Base-by-base conservation (phyloP, 2,113 vertebrate species). In the Microcebus murinus region DNA sequence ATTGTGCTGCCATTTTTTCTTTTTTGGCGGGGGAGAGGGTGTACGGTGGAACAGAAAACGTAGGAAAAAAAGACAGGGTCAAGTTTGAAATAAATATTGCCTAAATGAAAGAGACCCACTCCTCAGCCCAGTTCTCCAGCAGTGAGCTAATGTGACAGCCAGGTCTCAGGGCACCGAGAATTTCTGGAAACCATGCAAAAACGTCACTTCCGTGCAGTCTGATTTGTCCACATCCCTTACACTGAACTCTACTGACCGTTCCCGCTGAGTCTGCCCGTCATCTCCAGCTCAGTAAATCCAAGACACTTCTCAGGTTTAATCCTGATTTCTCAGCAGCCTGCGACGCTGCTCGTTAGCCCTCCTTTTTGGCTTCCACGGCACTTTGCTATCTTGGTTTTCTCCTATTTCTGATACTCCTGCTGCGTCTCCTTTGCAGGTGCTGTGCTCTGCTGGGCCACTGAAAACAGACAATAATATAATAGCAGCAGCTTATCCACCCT, bases 1-100 rank as follows among this genome's bases (percentile, higher is more conserved):
- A 68, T 18, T 15, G 6, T 15, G 2, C 6, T 45, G 34, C 14
- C 52, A 48, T 27, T 85, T 85, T 39, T 73, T 45, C 23, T 68
- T 31, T 52, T 14, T 34, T 10, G 25, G 11, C 0, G 0, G 34
- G n/a, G 27, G 15, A 27, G 3, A 18, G 1, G 15, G 55, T 31
- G 14, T 25, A 1, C 8, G 23, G 29, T 55, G 5, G 31, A 45
- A 29, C 21, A 67, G 65, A 85, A 59, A 61, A 11, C 52, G 88
- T 39, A 74, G 45, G 4, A 4, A 52, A 45, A 73, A 76, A 50
- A 59, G 31, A n/a, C 9, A 67, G 2, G 11, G 29, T 25, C 61
- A 39, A 50, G 29, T 88, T 74, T 91, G 50, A 85, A 83, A 88
- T 42, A 87, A 93, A 74, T 71, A 88, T 3, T 70, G 80, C 59